Evolutionary conservation across 2,797 vertebrate species (phyloP).

Genomic region (Thripadectes ignobilis): DNA sequence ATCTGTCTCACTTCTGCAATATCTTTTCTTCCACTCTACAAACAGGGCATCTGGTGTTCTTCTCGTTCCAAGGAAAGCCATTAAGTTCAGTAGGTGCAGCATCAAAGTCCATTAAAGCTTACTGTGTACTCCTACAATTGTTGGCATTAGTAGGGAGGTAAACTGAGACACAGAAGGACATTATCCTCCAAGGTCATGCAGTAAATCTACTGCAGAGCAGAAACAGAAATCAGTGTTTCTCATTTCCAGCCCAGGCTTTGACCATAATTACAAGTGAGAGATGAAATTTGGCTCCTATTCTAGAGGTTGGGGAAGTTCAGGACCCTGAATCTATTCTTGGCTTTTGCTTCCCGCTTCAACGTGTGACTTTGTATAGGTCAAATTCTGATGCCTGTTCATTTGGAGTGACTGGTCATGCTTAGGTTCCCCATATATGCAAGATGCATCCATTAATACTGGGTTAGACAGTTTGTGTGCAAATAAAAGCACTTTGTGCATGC

Average conservation of each 20-base stretch:
- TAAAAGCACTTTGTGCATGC: not conserved
- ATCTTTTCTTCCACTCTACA: not conserved
- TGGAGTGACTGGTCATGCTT: not conserved
- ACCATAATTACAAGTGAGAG: conserved; percentile 61
- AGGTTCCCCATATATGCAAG: not conserved
- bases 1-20: not conserved
- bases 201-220: conserved; percentile 22
- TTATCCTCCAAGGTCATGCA: conserved; percentile 48
- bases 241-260: conserved; percentile 46
- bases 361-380: conserved; percentile 52
- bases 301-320: conserved; percentile 52
- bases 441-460: not conserved
- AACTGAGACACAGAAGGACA: conserved; percentile 51
- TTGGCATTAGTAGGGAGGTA: conserved; percentile 25
- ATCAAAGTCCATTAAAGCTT: conserved; percentile 1
- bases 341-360: conserved; percentile 12
- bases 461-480: not conserved
- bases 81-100: not conserved
- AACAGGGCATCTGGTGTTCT: not conserved
- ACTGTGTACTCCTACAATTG: not conserved
- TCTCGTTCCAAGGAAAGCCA: not conserved
- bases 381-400: conserved; percentile 20
- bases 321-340: conserved; percentile 58
- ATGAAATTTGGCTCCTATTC: conserved; percentile 42
- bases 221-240: conserved; percentile 46